Evolutionary conservation across 1,140 invertebrate genomes (phyloP), one percentile per base, ranked within the genome.

Genomic region (Pectinophora gossypiella): DNA sequence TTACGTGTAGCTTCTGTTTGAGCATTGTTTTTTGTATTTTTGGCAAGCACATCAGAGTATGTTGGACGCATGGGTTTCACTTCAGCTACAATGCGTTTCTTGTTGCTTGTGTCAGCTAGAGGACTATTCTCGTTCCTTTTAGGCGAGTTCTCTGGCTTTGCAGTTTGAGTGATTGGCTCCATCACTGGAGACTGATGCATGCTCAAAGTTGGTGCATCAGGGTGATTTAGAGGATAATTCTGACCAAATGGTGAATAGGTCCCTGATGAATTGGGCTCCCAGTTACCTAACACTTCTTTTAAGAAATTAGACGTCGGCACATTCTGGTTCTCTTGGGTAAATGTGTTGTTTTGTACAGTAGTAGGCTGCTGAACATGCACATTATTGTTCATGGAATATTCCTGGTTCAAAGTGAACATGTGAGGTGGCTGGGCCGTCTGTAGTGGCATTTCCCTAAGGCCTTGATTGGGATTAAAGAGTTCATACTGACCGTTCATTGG

Each of bases 51-150:
- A 84, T 95, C 94, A 1, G 95, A 96, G 75, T 95, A 96, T 18
- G 93, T 92, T 16, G 94, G 94, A 49, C 94, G 87, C 94, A 95
- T 95, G 3, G 94, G 94, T 68, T 94, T 95, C 0, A 96, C 94
- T 88, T 95, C 94, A 19, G 94, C 94, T 0, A 95, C 91, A 69
- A 94, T 94, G 19, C 94, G 88, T 46, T 91, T 91, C 70, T 95
- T 95, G 23, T 93, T 95, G 27, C 73, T 86, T 53, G 76, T 87
- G 65, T 88, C 65, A 77, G 82, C 64, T 55, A 80, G 50, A 13
- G 78, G 71, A 63, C 66, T 84, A 71, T 69, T 76, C 48, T 77
- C 72, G 70, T 79, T 76, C 48, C 85, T 68, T 54, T 81, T 78
- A 13, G 75, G 73, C 20, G 72, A 78, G 35, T 69, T 62, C 13